Evolutionary conservation across 2,888 invertebrate genomes (phyloP).

Genomic region (Spicauda simplicius): DNA sequence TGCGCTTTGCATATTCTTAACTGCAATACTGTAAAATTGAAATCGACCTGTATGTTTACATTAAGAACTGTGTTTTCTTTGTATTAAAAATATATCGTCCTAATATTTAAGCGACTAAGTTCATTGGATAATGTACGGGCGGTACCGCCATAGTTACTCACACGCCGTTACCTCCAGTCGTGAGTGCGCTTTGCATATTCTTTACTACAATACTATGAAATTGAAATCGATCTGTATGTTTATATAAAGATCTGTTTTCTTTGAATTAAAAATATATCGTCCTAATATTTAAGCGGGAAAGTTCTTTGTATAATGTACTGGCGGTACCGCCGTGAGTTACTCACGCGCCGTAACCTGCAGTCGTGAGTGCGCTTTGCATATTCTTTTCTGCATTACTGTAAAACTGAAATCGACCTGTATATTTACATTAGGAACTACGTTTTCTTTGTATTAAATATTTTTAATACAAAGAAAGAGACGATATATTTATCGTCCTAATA

Average conservation of each 20-base stretch:
- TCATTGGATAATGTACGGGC: slow-evolving; percentile 8
- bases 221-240: too few relatives aligned
- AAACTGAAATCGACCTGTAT: not conserved
- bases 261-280: too few relatives aligned
- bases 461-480: too few relatives aligned
- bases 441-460: too few relatives aligned
- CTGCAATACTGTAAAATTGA: slow-evolving; percentile 14
- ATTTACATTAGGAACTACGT: too few relatives aligned
- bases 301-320: slow-evolving; percentile 3
- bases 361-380: slow-evolving; percentile 83
- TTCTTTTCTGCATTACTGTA: slow-evolving; percentile 39
- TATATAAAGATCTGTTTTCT: too few relatives aligned
- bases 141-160: slow-evolving; percentile 52
- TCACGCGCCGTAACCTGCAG: slow-evolving; percentile 75
- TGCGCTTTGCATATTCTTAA: slow-evolving; percentile 73
- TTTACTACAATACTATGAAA: slow-evolving; percentile 9
- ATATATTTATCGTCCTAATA: too few relatives aligned
- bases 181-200: slow-evolving; percentile 81
- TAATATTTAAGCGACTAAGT: slow-evolving; percentile 2
- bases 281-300: not conserved
- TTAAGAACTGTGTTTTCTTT: not conserved
- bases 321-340: slow-evolving; percentile 41
- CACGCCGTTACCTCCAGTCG: slow-evolving; percentile 76
- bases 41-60: not conserved
- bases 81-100: too few relatives aligned